Conservation (phyloP, 2,113 vertebrate species). For the Pteropus alecto region DNA sequence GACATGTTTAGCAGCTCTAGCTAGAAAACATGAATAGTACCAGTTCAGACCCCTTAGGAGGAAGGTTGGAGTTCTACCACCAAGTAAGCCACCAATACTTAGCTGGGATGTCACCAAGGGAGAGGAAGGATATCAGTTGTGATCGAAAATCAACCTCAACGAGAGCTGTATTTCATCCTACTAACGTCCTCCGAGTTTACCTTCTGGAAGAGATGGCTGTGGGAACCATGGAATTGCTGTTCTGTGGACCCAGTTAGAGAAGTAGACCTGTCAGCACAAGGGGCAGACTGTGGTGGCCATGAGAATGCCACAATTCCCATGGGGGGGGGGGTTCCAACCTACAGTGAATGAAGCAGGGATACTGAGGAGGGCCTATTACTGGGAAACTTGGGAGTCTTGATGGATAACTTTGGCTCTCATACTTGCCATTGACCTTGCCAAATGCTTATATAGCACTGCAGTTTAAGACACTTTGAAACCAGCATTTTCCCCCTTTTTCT, state of each 20-base stretch:
- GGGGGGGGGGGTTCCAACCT: background rate
- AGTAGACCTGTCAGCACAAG: background rate
- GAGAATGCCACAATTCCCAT: background rate
- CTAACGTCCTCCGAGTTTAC: background rate
- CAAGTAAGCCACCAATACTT: background rate
- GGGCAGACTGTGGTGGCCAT: background rate
- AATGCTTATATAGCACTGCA: background rate
- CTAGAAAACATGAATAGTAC: background rate
- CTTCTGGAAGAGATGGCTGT: background rate
- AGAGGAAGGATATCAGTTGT: background rate
- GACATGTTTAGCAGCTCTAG: background rate
- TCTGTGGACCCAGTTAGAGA: background rate
- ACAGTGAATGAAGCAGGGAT: rapidly evolving
- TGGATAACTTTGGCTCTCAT: background rate
- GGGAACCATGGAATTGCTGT: background rate
- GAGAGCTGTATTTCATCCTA: background rate
- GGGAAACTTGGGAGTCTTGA: background rate
- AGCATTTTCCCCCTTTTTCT: background rate
- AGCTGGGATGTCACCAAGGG: background rate
- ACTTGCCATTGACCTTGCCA: background rate
- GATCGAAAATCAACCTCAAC: background rate
- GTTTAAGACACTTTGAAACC: background rate
- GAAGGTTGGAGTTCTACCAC: background rate
- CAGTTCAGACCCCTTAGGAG: background rate
- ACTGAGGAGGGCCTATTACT: background rate